Base-by-base conservation (phyloP, 2,888 invertebrate species). In the Portevinia maculata region DNA sequence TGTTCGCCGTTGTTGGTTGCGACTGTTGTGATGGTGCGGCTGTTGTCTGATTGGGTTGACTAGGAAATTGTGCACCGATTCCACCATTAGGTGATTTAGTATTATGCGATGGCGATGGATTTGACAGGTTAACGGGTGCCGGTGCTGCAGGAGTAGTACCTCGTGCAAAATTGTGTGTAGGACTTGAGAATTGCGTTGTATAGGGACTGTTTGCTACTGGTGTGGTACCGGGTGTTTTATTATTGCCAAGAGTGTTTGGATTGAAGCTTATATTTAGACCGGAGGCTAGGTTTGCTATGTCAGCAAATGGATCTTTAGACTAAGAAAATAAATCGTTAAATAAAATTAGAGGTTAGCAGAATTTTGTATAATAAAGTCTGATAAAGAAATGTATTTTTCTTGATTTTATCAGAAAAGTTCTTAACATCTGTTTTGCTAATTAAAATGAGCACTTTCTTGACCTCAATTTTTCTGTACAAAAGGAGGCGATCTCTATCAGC, bases 221-320 rank as follows among this genome's bases (percentile, higher is more conserved):
- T 11, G 89, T 89, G 17, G 86, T 88, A 8, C 88, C 87, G 2
- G 89, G 86, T 7, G 89, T 88, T 85, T 89, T 90, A 46, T 71
- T 85, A 73, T 86, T 85, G 21, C 88, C 87, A 34, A 89, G 86
- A 8, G 88, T 87, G 76, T 86, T 88, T n/a, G 89, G 88, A 76
- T 88, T 88, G 79, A 90, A 90, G 81, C 89, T 90, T 24, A 91
- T 89, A 78, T 91, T 90, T 13, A 91, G 86, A 17, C 88, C 89
- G 5, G 89, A 88, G 8, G 90, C 90, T 70, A 92, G 85, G 84
- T 91, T 90, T 69, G 93, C 94, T 28, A 96, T 92, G 87, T 95
- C 95, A 1, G 95, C 94, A 88, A 96, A 96, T 3, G 96, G 95
- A 89, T 96, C 96, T 85, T 91, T 91, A 11, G 88, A 71, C 87